Percentiles rank a stretch among this genome's conserved stretches.
These are phyloP conservation scores for Rhamnusium bicolor DNA, from an alignment of 2,888 invertebrate genomes.

Conservation along the genomic window DNA sequence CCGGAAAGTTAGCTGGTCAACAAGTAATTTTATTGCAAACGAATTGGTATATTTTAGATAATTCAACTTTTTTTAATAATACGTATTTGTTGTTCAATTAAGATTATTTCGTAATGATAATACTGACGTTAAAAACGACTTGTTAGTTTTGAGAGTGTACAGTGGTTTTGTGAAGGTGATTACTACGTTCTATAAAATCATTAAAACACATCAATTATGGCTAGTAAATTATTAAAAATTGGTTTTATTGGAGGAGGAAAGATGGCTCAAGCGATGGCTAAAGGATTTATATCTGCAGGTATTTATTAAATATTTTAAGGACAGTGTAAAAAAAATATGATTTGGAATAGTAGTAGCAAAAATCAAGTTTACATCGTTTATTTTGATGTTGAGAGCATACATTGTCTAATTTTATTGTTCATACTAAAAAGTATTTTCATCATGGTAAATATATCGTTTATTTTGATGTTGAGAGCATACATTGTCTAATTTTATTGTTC, in stretches of 20 bases:
- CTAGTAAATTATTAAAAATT: constrained; percentile 77
- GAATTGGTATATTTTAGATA: background rate
- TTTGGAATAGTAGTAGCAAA: too few species aligned
- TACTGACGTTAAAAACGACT: background rate
- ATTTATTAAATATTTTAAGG: constrained; percentile 56
- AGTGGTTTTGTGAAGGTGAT: constrained; percentile 8
- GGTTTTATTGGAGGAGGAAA: constrained; percentile 95
- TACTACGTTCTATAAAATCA: background rate
- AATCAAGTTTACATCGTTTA: too few species aligned
- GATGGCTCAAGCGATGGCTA: constrained; percentile 92
- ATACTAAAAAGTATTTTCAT: too few species aligned
- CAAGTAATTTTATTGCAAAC: background rate
- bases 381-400: too few species aligned
- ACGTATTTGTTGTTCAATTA: constrained; percentile 14
- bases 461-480: too few species aligned
- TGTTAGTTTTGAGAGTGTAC: constrained; percentile 1
- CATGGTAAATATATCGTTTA: too few species aligned
- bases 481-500: too few species aligned
- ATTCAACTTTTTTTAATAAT: background rate
- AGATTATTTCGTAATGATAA: constrained; percentile 5
- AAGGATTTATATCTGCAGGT: constrained; percentile 92
- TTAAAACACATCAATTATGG: constrained; percentile 55
- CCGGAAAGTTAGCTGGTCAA: background rate
- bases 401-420: too few species aligned
- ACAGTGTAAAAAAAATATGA: background rate